Base-by-base conservation (phyloP, 1,140 invertebrate genomes). In the Zeugodacus cucurbitae region DNA sequence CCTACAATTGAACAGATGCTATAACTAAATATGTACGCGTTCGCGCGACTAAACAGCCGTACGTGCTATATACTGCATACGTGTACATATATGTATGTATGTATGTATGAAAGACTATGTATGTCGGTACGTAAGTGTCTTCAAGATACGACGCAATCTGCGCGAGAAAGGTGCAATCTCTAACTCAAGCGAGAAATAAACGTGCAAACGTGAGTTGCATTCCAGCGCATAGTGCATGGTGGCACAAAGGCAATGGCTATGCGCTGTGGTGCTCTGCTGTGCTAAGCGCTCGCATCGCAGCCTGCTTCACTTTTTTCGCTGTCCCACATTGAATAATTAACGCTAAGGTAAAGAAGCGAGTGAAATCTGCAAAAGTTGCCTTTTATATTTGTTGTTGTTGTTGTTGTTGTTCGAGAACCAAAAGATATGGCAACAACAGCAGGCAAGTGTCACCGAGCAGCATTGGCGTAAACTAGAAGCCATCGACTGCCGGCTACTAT, bases 311-410 rank as follows among this genome's bases (percentile, higher is more conserved):
- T 70, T 70, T 44, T 82, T 82, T 82, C n/a, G n/a, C 44, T 82
- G 74, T 37, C 74, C 74, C 74, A 82, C 44, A 48, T 82, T 48
- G 44, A 82, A 82, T 82, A 82, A 82, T 82, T 82, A 82, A 54
- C 37, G 37, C 44, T 48, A 48, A 44, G 26, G 22, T 48, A 82
- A 44, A 54, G 34, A 5, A 82, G 44, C 58, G 26, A 44, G 44
- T 48, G 74, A 82, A 82, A 82, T 82, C 74, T n/a, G n/a, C 3
- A 8, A 82, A 34, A 17, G 64, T 0, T 67, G 64, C 29, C 11
- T 34, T 67, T 67, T 34, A 17, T 20, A 29, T 17, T 0, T 32
- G 17, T 70, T 70, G 14, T 29, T 0, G 3, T 0, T 20, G 64
- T 2, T 20, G 17, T n/a, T 34, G 10, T 29, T 34, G 32, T 17